Evolutionary conservation across 2,888 invertebrate genomes (phyloP).

Genomic region (Gastracanthus pulcherrimus): DNA sequence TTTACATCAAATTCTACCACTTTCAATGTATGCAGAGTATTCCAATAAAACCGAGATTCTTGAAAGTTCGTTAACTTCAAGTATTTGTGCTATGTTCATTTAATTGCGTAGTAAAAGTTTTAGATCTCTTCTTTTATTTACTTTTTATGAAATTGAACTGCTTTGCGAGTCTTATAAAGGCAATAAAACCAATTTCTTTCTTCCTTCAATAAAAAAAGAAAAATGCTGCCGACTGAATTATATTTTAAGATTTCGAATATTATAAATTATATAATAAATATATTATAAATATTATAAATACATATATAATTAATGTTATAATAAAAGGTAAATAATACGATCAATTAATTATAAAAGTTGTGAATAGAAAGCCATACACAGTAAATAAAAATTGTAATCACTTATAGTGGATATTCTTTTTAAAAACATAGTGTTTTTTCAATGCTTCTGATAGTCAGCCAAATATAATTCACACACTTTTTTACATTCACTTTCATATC

Average conservation of each 20-base stretch:
- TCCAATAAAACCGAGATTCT: slow-evolving; percentile 33
- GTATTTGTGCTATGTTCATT: slow-evolving; percentile 21
- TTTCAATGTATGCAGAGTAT: slow-evolving; percentile 20
- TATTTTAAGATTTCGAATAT: no score
- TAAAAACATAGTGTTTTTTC: not conserved
- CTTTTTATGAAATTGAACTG: slow-evolving; percentile 3
- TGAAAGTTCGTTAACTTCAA: slow-evolving; percentile 27
- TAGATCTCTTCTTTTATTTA: not conserved
- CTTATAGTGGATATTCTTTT: not conserved
- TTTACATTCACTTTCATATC: not conserved
- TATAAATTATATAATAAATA: no score
- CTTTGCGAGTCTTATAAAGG: not conserved
- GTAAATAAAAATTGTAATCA: not conserved
- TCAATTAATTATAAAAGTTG: not conserved
- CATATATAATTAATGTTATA: not conserved
- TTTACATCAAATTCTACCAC: not conserved
- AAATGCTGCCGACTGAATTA: no score
- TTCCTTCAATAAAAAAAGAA: not conserved
- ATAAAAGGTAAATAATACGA: not conserved
- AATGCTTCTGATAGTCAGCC: not conserved
- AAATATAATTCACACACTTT: not conserved
- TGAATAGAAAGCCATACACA: not conserved
- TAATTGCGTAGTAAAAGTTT: slow-evolving; percentile 32
- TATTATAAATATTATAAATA: no score
- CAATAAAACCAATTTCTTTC: not conserved